phyloP scores from a whole-genome alignment of 2,797 vertebrate species.

The Poeciliopsis paucimaculata region DNA sequence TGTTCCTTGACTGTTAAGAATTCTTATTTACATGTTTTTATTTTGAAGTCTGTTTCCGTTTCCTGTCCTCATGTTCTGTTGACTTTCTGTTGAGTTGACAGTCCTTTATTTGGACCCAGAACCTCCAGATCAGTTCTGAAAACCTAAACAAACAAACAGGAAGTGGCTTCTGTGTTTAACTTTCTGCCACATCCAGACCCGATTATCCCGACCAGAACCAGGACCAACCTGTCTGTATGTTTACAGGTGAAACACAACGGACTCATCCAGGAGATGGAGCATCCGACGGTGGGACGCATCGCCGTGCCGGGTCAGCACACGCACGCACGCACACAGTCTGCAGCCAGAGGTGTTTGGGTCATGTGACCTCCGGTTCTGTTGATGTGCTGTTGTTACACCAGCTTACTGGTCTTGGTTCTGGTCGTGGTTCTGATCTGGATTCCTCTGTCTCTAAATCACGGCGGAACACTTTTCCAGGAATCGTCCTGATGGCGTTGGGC shows the following conservation, averaged over 20 bases:
- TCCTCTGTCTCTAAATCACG: background rate
- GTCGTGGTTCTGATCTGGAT: background rate
- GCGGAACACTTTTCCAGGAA: background rate
- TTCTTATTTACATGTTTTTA: too few species aligned
- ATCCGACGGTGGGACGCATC: slow-evolving; percentile 65
- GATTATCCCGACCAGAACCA: background rate
- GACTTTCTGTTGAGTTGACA: background rate
- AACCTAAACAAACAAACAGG: background rate
- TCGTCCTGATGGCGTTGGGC: background rate
- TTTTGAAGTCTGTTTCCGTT: too few species aligned
- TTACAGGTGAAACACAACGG: slow-evolving; percentile 71
- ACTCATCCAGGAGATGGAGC: slow-evolving; percentile 67
- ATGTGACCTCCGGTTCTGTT: background rate
- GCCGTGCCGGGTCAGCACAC: slow-evolving; percentile 51
- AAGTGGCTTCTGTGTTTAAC: background rate
- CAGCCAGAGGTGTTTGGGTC: background rate
- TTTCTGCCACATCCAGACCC: background rate
- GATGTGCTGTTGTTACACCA: background rate
- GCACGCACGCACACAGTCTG: background rate
- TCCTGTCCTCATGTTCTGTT: too few species aligned
- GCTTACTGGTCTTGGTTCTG: background rate
- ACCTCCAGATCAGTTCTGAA: background rate
- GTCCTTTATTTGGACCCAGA: background rate
- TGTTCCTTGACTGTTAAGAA: too few species aligned
- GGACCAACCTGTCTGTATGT: slow-evolving; percentile 1